Base-by-base conservation (phyloP, 2,888 invertebrate species). In the Galeruca laticollis region DNA sequence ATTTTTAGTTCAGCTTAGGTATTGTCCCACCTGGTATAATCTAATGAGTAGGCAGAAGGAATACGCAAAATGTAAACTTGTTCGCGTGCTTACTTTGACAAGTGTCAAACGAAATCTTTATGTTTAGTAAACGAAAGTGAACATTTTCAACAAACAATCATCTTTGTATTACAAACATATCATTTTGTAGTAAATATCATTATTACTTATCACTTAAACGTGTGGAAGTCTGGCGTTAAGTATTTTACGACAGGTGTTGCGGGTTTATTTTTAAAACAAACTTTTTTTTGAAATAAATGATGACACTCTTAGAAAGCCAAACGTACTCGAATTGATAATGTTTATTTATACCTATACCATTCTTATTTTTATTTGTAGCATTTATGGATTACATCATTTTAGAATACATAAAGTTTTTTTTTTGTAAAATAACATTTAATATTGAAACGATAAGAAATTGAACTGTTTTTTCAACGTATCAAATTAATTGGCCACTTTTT, bases 21-120 rank as follows among this genome's bases (percentile, higher is more conserved):
- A 26, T 26, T 26, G 26, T 3, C 6, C 26, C 26, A 26, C 26
- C 26, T 1, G 26, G 3, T 26, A 26, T 5, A 1, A 47, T 40
- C 3, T 40, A 40, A n/a, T 5, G 40, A 40, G 40, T 47, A 47
- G 35, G 35, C 9, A 31, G 56, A 13, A 57, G 56, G 56, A 35
- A 15, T 57, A 31, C 35, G 56, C 56, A 15, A 57, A 57, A 35
- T 15, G 15, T 57, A 37, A 35, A 47, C 18, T 51, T 81, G 83
- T 52, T 52, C 62, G 62, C 66, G 81, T 82, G 81, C 79, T 76
- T 85, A 85, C 85, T 85, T 84, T 85, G 85, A 85, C 83, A 85
- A 84, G 80, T 85, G 85, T 85, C 84, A 84, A 84, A 83, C 78
- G 79, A 81, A 81, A 84, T 84, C 84, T 84, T 84, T 82, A 83